Percentiles rank a stretch among this genome's conserved stretches.
phyloP scores from a whole-genome alignment of 92 coral and sea anemone species.

The Paramuricea clavata region DNA sequence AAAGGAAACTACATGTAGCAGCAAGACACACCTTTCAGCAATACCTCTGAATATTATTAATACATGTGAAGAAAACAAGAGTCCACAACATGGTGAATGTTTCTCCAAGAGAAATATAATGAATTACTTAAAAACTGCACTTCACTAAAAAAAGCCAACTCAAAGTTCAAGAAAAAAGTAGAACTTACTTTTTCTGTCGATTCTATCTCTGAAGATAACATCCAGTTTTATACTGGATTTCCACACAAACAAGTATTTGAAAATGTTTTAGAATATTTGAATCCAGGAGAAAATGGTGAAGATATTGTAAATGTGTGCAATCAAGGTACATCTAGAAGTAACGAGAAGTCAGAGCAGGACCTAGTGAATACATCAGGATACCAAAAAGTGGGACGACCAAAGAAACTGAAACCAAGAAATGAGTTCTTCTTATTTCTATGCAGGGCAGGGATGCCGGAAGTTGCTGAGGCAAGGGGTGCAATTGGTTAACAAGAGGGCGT shows the following conservation, averaged over 20 bases:
- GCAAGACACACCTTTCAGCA: not conserved
- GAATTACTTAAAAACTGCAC: not conserved
- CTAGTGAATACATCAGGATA: not conserved
- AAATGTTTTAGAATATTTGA: not conserved
- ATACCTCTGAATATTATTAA: not conserved
- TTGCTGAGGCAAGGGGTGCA: too few species aligned
- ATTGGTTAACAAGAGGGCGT: too few species aligned
- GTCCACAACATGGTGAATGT: not conserved
- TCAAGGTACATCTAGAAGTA: not conserved
- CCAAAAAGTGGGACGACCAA: conserved; percentile 35
- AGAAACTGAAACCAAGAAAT: conserved; percentile 49
- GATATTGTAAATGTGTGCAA: not conserved
- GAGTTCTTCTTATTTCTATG: conserved; percentile 69
- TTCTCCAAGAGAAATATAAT: not conserved
- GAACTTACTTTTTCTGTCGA: conserved; percentile 7
- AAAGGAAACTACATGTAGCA: not conserved
- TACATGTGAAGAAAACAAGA: not conserved
- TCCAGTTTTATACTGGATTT: conserved; percentile 26
- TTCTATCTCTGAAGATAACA: conserved; percentile 8
- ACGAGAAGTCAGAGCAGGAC: not conserved
- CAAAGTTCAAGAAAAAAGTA: not conserved
- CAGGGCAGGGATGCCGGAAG: conserved; percentile 60
- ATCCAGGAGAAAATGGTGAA: conserved; percentile 29
- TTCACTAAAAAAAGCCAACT: not conserved
- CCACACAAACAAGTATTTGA: conserved; percentile 29